These are phyloP conservation scores for Rutpela maculata DNA, from an alignment of 2,888 invertebrate genomes.

Conservation along the genomic window DNA sequence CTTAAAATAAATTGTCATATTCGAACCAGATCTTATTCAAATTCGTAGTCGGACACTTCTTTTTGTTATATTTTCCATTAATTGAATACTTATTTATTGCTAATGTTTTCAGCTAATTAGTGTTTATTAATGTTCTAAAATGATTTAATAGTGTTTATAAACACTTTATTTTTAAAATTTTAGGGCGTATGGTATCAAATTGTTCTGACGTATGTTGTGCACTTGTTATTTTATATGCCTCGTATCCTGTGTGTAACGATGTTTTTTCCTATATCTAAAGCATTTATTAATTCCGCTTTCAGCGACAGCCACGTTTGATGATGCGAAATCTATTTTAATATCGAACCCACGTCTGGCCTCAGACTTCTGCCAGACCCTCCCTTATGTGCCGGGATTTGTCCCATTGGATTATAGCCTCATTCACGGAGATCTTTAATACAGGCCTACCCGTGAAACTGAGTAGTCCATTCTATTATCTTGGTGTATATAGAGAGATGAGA, in stretches of 20 bases:
- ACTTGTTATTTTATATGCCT: slow-evolving; percentile 15
- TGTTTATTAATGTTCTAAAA: background rate
- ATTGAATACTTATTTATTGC: no score
- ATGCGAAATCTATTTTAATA: slow-evolving; percentile 32
- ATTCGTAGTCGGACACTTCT: no score
- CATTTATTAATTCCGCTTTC: slow-evolving; percentile 4
- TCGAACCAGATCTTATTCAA: no score
- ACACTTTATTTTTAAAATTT: background rate
- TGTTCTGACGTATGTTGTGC: slow-evolving; percentile 5
- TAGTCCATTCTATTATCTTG: background rate
- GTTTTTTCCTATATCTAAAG: slow-evolving; percentile 1
- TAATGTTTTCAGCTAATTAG: background rate
- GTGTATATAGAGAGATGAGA: background rate
- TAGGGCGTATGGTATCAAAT: background rate
- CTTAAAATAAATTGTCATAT: no score
- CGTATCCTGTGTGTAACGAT: slow-evolving; percentile 15
- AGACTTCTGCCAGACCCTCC: slow-evolving; percentile 12
- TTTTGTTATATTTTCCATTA: no score
- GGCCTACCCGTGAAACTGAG: background rate
- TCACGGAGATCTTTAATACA: background rate
- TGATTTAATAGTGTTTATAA: background rate
- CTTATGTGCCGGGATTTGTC: slow-evolving; percentile 13
- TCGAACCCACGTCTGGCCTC: slow-evolving; percentile 8
- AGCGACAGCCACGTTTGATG: slow-evolving; percentile 17
- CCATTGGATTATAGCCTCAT: background rate